Conservation (phyloP, 1,140 invertebrate genomes). For the Leptinotarsa lineolata region DNA sequence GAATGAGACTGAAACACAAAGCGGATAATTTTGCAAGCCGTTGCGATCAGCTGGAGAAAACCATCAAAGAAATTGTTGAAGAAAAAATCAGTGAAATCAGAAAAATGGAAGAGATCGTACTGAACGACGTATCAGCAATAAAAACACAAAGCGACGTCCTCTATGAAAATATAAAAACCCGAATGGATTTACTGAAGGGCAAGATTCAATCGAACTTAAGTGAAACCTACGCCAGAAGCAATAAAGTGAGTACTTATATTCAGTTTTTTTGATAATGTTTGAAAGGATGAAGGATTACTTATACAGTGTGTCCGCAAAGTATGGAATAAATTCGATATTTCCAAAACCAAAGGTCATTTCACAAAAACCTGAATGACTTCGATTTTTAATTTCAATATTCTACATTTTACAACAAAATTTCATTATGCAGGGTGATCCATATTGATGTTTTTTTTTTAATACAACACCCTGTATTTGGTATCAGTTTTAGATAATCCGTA, state of each 20-base stretch:
- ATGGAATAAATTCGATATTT: too few relatives aligned
- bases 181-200: constrained; percentile 53
- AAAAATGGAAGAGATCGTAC: constrained; percentile 52
- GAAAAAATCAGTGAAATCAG: constrained; percentile 57
- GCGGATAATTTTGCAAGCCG: constrained; percentile 60
- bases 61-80: constrained; percentile 57
- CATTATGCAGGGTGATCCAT: too few relatives aligned
- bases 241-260: constrained; percentile 20
- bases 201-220: constrained; percentile 49
- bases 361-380: too few relatives aligned
- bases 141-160: constrained; percentile 54
- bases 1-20: constrained; percentile 59
- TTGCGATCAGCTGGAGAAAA: constrained; percentile 58
- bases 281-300: too few relatives aligned
- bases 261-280: not conserved
- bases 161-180: constrained; percentile 52
- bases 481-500: too few relatives aligned
- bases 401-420: too few relatives aligned
- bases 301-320: too few relatives aligned
- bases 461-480: too few relatives aligned
- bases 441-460: too few relatives aligned
- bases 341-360: too few relatives aligned
- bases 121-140: constrained; percentile 52
- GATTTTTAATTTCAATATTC: too few relatives aligned
- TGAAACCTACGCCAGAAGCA: constrained; percentile 8